Percentiles rank a stretch among this genome's conserved stretches.
Evolutionary conservation across 2,888 invertebrate genomes (phyloP).

Genomic region (Drosophila demipolita): DNA sequence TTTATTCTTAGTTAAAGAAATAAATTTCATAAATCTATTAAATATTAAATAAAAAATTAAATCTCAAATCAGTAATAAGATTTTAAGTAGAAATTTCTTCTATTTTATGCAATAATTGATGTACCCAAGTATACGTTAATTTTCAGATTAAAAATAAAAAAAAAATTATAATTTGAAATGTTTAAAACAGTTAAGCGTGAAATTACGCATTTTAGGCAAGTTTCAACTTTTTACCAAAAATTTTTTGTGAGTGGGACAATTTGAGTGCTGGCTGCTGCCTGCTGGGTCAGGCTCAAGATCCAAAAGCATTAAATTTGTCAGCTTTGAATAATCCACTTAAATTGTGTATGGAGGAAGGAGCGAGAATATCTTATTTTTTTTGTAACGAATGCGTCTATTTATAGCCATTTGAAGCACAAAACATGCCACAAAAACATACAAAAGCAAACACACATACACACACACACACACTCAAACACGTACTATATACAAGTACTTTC

Average conservation of each 20-base stretch:
- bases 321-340: constrained; percentile 75
- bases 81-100: neutral
- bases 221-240: neutral
- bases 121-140: neutral
- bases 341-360: constrained; percentile 39
- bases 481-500: constrained; percentile 45
- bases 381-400: constrained; percentile 60
- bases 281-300: neutral
- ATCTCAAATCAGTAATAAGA: neutral
- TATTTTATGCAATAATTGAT: neutral
- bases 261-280: neutral
- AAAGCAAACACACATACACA: constrained; percentile 3
- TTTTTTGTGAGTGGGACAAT: constrained; percentile 6
- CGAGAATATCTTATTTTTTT: constrained; percentile 57
- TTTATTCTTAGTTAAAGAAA: neutral
- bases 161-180: neutral
- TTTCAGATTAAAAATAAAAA: neutral
- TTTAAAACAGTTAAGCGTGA: neutral
- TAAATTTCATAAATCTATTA: neutral
- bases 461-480: constrained; percentile 8
- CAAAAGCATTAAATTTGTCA: constrained; percentile 41
- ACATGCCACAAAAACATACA: constrained; percentile 16
- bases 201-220: neutral
- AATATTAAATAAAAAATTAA: neutral
- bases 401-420: constrained; percentile 28